These are phyloP conservation scores for Onychomys torridus DNA, from an alignment of 2,797 vertebrate genomes.

Conservation along the genomic window DNA sequence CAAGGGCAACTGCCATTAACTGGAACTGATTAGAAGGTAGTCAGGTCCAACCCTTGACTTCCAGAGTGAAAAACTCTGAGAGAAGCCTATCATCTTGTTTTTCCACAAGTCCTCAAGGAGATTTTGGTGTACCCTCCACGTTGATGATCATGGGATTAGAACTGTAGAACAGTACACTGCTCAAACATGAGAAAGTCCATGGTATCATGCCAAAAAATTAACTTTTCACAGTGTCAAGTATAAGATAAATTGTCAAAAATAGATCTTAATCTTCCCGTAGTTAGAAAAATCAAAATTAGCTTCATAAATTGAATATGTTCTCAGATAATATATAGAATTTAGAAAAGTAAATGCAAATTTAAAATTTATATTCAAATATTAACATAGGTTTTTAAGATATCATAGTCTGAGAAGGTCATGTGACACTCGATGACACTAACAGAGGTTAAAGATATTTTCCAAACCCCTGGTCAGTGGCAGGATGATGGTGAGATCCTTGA, in stretches of 20 bases:
- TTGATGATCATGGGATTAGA: background rate
- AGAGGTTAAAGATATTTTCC: background rate
- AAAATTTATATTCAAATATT: conserved; percentile 47
- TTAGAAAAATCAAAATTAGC: conserved; percentile 26
- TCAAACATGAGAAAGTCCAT: background rate
- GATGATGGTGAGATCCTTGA: background rate
- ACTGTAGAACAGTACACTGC: background rate
- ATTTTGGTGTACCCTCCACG: background rate
- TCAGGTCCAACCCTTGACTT: background rate
- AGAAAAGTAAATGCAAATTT: conserved; percentile 30
- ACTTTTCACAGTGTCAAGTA: background rate
- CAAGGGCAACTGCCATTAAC: background rate
- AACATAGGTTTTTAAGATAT: background rate
- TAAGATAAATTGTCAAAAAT: conserved; percentile 21
- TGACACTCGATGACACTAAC: background rate
- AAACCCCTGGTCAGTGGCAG: background rate
- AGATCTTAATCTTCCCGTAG: background rate
- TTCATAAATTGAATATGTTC: conserved; percentile 32
- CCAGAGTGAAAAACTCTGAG: background rate
- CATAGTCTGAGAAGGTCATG: background rate
- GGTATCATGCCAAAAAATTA: background rate
- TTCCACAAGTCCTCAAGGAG: background rate
- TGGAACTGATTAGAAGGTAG: background rate
- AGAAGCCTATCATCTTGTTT: background rate
- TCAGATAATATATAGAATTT: conserved; percentile 5